These are phyloP conservation scores for Leptosomus discolor DNA, from an alignment of 2,113 vertebrate species.

Conservation along the genomic window DNA sequence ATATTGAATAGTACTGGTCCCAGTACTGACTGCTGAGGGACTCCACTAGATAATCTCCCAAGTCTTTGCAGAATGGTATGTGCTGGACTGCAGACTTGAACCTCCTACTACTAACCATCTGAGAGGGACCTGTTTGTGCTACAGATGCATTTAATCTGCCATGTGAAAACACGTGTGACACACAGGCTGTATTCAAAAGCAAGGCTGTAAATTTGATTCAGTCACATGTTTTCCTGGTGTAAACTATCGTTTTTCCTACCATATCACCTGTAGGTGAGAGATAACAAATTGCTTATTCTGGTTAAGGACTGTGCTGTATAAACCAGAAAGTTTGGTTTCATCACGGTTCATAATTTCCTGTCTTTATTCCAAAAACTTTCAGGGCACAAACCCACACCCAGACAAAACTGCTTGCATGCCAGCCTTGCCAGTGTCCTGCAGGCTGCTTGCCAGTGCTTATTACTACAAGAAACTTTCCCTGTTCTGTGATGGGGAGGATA, in stretches of 20 bases:
- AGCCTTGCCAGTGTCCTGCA: not conserved
- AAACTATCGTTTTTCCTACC: not conserved
- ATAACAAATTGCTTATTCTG: not conserved
- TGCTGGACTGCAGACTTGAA: not conserved
- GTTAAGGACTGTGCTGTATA: not conserved
- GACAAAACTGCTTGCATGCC: not conserved
- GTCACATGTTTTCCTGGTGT: not conserved
- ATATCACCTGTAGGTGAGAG: rapidly evolving
- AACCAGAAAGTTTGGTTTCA: not conserved
- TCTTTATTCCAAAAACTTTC: not conserved
- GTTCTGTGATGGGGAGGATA: not conserved
- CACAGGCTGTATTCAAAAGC: not conserved
- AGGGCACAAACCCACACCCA: not conserved
- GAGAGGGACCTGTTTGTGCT: rapidly evolving
- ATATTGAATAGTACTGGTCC: too few species aligned
- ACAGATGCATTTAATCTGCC: not conserved
- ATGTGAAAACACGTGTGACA: not conserved
- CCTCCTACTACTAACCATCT: not conserved
- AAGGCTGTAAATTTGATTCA: not conserved
- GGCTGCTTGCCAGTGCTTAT: not conserved
- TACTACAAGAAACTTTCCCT: not conserved
- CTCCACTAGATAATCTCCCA: too few species aligned
- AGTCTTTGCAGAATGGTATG: not conserved
- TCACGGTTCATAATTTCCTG: not conserved
- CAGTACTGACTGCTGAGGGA: too few species aligned